Evolutionary conservation across 1,140 invertebrate species (phyloP), one percentile per base, ranked within the genome.

Genomic region (Drosophila sucinea): DNA sequence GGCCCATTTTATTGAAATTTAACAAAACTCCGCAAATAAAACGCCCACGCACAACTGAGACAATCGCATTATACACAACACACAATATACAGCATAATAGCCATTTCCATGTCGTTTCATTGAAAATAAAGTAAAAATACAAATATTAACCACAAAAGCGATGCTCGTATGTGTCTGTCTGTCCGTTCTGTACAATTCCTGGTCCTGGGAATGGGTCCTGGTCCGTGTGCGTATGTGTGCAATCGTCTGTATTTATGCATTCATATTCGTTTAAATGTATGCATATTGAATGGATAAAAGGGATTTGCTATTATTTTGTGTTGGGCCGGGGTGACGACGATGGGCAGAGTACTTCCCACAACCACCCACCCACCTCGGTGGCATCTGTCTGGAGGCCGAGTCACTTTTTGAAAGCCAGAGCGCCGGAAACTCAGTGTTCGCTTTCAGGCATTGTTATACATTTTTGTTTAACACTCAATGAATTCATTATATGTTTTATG

Each of bases 61-160:
- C 71, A 87, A 79, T 86, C 75, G 62, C 68, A 86, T 82, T 85
- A 82, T 85, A 73, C 58, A 69, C 44, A 71, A 73, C 66, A 75
- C 60, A 47, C 71, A 71, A 82, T 66, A 82, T 66, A 75, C 81
- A 81, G 79, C 72, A 63, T 69, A 70, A 87, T 87, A 72, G 79
- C 67, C 72, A 77, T 79, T 86, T 87, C 76, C 76, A 82, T 73
- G 71, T 54, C 82, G 79, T 70, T 82, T 79, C 79, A 87, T 79
- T 87, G 68, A 86, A 87, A 77, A 82, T 87, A 76, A 76, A 79
- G 79, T 67, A 86, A 70, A 71, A 73, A 81, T 67, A 81, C 62
- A 85, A 85, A 86, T 87, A 82, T 79, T 86, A 86, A 87, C 79
- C 76, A 73, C 82, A 83, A 79, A 87, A 82, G 83, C 72, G 25